Evolutionary conservation across 2,888 invertebrate genomes (phyloP).

Genomic region (Leptopilina myrica): DNA sequence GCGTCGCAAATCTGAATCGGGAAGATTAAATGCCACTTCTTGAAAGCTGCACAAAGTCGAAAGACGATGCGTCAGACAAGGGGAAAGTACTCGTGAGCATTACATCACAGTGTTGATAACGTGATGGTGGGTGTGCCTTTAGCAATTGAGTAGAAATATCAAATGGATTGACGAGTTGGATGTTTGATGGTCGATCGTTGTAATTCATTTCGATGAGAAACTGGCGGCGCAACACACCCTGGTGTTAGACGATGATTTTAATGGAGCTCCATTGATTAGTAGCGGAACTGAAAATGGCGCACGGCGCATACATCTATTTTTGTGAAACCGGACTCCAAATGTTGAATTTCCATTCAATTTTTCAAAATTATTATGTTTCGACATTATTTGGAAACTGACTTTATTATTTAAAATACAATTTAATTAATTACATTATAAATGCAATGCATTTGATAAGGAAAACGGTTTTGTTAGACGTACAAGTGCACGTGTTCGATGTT

Average conservation of each 20-base stretch:
- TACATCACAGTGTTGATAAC: slow-evolving; percentile 12
- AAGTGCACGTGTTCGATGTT: slow-evolving; percentile 27
- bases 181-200: slow-evolving; percentile 14
- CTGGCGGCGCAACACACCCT: slow-evolving; percentile 20
- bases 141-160: slow-evolving; percentile 27
- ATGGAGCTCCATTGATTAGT: slow-evolving; percentile 27
- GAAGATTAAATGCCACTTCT: slow-evolving; percentile 35
- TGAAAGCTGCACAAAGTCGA: background rate
- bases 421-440: background rate
- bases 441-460: background rate
- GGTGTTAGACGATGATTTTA: slow-evolving; percentile 25
- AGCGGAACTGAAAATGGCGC: slow-evolving; percentile 8
- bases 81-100: slow-evolving; percentile 12
- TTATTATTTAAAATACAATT: too few relatives aligned
- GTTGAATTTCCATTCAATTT: slow-evolving; percentile 16
- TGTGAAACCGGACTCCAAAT: background rate
- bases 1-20: slow-evolving; percentile 24
- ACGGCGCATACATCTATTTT: slow-evolving; percentile 6
- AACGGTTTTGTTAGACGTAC: slow-evolving; percentile 7
- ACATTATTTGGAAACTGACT: too few relatives aligned
- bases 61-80: slow-evolving; percentile 27
- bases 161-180: slow-evolving; percentile 22
- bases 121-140: background rate
- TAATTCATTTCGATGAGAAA: slow-evolving; percentile 34
- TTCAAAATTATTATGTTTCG: background rate